Evolutionary conservation across 2,888 invertebrate genomes (phyloP).

Genomic region (Clusia tigrina): DNA sequence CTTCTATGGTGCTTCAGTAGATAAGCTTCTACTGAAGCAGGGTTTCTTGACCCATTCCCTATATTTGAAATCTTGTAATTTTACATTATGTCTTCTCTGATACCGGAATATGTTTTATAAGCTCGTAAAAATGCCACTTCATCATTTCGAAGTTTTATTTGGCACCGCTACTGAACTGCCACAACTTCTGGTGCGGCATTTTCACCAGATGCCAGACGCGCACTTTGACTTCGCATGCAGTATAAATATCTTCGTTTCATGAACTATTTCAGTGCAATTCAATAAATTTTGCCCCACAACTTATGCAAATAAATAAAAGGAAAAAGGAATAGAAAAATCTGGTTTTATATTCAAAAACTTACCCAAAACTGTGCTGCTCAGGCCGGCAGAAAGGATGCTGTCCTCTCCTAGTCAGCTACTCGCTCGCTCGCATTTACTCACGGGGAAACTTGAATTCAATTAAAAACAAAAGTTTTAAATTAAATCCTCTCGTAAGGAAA

Average conservation of each 20-base stretch:
- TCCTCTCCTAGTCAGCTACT: no score
- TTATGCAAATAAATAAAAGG: conserved; percentile 25
- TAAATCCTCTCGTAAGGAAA: conserved; percentile 21
- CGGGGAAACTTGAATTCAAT: conserved; percentile 43
- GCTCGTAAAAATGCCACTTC: no score
- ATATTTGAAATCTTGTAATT: no score
- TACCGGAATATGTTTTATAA: no score
- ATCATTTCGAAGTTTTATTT: no score
- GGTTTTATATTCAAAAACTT: conserved; percentile 14
- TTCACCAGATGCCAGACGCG: conserved; percentile 8
- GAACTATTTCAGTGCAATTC: conserved; percentile 31
- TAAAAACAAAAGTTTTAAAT: conserved; percentile 41
- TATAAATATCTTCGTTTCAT: conserved; percentile 27
- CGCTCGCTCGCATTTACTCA: background rate
- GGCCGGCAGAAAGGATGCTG: background rate
- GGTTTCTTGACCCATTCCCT: no score
- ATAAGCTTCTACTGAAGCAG: no score
- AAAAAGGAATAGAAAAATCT: conserved; percentile 47
- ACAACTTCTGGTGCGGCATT: background rate
- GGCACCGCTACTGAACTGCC: background rate
- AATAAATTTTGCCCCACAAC: conserved; percentile 30
- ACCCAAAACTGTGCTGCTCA: background rate
- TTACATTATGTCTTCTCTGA: no score
- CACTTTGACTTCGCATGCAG: conserved; percentile 7
- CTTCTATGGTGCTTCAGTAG: no score